Evolutionary conservation across 2,113 vertebrate species (phyloP), one percentile per base, ranked within the genome.

Genomic region (Sebastes schlegelii): DNA sequence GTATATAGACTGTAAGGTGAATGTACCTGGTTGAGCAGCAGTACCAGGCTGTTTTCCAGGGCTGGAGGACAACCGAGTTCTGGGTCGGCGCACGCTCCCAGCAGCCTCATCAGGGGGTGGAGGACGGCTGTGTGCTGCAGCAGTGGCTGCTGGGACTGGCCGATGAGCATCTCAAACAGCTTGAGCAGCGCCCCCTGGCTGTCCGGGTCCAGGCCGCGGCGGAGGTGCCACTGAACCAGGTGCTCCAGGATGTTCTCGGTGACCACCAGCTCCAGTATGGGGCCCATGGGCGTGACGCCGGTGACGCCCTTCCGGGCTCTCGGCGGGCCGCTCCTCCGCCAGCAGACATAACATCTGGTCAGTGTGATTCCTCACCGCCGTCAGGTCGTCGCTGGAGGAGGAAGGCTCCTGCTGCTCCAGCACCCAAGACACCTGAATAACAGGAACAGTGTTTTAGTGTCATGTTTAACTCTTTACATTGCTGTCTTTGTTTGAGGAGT

Each of bases 331-430:
- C 89, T 99, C 98, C 91, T 98, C 97, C 0, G 96, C 97, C 90
- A 99, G 92, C 65, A 99, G 94, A 65, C 97, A 97, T 80, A 99
- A 70, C 98, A 99, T 97, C 95, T 99, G 98, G 86, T 97, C 97
- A 0, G 97, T 98, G 95, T 99, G 95, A 93, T 99, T 99, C 76
- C 97, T 94, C 83, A 99, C 98, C 0, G 97, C 96, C 0, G 96
- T 98, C 80, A 97, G 95, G 93, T 99, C 98, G 0, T 99, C 98
- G 4, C 96, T 96, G 67, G 93, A 90, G 68, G 94, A 94, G 0
- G 95, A 92, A 16, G 95, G 80, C 14, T 97, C 96, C 0, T 91
- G 93, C 55, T 96, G 96, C 86, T 98, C 97, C 94, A 99, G 90
- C 74, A 99, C 97, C 90, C 96, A 94, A 2, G 97, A 96, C 23